phyloP scores from a whole-genome alignment of 1,140 invertebrate species.

The Pachypeltis micranthus region DNA sequence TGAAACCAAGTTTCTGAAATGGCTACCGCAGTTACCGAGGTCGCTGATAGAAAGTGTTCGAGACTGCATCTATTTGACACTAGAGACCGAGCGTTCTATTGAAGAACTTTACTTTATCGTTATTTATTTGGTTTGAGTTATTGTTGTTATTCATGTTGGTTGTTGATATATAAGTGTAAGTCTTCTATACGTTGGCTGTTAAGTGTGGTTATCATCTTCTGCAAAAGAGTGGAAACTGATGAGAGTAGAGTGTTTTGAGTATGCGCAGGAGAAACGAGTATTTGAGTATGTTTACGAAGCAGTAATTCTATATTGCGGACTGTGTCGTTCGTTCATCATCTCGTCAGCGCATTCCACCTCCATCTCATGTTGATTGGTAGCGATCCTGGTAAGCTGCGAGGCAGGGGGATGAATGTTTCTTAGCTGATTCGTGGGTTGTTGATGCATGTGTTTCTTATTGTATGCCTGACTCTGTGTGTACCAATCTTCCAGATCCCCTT shows the following conservation, averaged over 20 bases:
- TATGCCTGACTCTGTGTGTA: background rate
- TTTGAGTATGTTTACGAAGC: background rate
- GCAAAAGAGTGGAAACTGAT: background rate
- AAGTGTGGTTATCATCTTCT: background rate
- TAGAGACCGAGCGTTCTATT: conserved; percentile 11
- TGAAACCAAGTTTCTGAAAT: conserved; percentile 14
- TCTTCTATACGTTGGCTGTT: background rate
- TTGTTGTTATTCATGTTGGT: background rate
- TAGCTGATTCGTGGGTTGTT: background rate
- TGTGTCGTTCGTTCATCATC: background rate
- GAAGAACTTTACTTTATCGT: background rate
- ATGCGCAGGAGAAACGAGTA: background rate
- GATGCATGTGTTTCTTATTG: background rate
- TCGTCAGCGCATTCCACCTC: background rate
- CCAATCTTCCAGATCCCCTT: no score
- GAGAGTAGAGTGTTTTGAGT: background rate
- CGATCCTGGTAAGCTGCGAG: background rate
- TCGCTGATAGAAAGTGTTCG: background rate
- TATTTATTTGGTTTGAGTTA: background rate
- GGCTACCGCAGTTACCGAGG: background rate
- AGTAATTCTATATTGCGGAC: background rate
- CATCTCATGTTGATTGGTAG: background rate
- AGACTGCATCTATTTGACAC: conserved; percentile 3
- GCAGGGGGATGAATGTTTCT: background rate
- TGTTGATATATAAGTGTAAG: background rate